Conservation (phyloP, 1,140 invertebrate species). For the Aphis gossypii region DNA sequence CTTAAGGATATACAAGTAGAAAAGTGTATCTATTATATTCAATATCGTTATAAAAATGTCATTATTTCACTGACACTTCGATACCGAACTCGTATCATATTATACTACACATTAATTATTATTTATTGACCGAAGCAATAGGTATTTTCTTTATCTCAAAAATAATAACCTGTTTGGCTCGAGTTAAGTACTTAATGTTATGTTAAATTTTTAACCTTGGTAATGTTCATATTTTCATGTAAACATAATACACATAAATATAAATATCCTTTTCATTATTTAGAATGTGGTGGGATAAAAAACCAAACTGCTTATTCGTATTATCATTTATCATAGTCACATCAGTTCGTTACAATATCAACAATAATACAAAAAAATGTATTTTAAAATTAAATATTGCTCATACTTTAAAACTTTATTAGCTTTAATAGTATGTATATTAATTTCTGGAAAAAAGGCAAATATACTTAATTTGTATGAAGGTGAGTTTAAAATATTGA, state of each 20-base stretch:
- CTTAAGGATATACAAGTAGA: not conserved
- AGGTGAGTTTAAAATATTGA: slow-evolving; percentile 22
- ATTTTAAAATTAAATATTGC: not conserved
- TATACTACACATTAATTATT: not conserved
- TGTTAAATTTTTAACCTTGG: not conserved
- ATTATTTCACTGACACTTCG: no score
- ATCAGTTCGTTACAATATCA: not conserved
- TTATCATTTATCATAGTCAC: slow-evolving; percentile 3
- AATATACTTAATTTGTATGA: not conserved
- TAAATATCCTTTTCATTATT: not conserved
- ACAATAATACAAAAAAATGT: not conserved
- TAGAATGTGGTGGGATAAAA: not conserved
- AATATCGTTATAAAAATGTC: no score
- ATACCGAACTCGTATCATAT: not conserved
- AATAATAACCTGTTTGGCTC: not conserved
- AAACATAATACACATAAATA: not conserved
- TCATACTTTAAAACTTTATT: not conserved
- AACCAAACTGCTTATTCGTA: not conserved
- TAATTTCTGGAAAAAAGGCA: not conserved
- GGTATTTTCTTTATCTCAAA: not conserved
- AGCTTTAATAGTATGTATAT: not conserved
- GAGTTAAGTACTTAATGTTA: not conserved
- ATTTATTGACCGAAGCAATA: not conserved
- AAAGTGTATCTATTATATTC: not conserved
- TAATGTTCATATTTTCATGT: not conserved